Evolutionary conservation across 2,797 vertebrate species (phyloP).

Genomic region (Macropodus opercularis): DNA sequence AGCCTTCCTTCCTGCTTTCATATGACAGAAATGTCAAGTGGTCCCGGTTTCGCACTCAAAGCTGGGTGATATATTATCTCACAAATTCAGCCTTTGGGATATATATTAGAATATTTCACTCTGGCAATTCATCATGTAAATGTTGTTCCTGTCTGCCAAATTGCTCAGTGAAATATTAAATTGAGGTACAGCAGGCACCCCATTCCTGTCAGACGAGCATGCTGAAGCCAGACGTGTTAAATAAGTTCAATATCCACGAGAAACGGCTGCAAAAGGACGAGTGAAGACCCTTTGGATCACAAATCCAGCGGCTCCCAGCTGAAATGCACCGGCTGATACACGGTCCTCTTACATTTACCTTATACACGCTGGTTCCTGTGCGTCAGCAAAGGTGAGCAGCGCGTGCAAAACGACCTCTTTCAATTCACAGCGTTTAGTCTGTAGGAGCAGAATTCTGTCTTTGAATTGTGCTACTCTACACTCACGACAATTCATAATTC

Average conservation of each 20-base stretch:
- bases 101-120: slow-evolving; percentile 61
- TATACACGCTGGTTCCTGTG: no score
- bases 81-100: slow-evolving; percentile 61
- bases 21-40: slow-evolving; percentile 71
- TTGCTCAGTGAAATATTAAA: slow-evolving; percentile 44
- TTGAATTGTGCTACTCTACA: no score
- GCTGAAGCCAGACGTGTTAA: slow-evolving; percentile 13
- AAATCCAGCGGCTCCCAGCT: neutral
- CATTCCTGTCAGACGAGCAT: slow-evolving; percentile 27
- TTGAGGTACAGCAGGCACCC: slow-evolving; percentile 8
- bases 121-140: slow-evolving; percentile 68
- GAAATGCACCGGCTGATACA: neutral
- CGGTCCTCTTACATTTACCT: neutral
- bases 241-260: slow-evolving; percentile 11
- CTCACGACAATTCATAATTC: no score
- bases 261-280: neutral
- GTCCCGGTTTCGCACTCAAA: slow-evolving; percentile 43
- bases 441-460: no score
- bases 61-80: slow-evolving; percentile 60
- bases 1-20: slow-evolving; percentile 54
- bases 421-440: no score
- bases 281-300: neutral
- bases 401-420: no score
- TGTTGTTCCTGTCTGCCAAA: slow-evolving; percentile 39
- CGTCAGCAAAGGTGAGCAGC: no score